These are phyloP conservation scores for Tympanoctomys barrerae DNA, from an alignment of 2,797 vertebrate genomes.

Conservation along the genomic window DNA sequence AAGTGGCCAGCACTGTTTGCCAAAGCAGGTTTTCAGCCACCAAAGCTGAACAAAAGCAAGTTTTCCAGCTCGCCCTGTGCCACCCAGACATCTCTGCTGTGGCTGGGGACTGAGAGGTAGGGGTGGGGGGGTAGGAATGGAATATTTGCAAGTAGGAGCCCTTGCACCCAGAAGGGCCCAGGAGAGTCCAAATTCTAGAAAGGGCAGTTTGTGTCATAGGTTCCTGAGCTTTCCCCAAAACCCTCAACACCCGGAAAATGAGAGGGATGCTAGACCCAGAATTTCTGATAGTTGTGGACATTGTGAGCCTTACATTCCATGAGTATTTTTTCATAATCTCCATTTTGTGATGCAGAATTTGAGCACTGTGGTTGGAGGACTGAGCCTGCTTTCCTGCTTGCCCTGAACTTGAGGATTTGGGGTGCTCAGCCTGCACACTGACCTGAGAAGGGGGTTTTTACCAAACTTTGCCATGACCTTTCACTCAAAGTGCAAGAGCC, in stretches of 20 bases:
- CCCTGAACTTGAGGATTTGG: background rate
- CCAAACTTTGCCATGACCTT: background rate
- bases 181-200: background rate
- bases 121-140: rapidly evolving
- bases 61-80: conserved; percentile 62
- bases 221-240: background rate
- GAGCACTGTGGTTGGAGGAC: background rate
- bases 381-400: background rate
- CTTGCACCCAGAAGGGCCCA: background rate
- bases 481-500: background rate
- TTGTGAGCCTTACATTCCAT: background rate
- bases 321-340: background rate
- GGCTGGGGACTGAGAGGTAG: background rate
- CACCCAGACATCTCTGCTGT: conserved; percentile 54
- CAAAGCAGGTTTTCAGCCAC: conserved; percentile 66
- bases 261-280: background rate
- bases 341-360: background rate
- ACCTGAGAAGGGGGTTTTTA: background rate
- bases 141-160: conserved; percentile 17
- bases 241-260: background rate
- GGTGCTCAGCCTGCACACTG: background rate
- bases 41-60: conserved; percentile 66
- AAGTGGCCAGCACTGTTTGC: conserved; percentile 30
- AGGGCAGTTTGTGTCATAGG: background rate
- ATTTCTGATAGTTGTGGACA: conserved; percentile 32